A percentile compares a stretch with the other conserved stretches of the same genome.
Conservation (phyloP, 2,888 invertebrate genomes). For the Reticulitermes lucifugus region DNA sequence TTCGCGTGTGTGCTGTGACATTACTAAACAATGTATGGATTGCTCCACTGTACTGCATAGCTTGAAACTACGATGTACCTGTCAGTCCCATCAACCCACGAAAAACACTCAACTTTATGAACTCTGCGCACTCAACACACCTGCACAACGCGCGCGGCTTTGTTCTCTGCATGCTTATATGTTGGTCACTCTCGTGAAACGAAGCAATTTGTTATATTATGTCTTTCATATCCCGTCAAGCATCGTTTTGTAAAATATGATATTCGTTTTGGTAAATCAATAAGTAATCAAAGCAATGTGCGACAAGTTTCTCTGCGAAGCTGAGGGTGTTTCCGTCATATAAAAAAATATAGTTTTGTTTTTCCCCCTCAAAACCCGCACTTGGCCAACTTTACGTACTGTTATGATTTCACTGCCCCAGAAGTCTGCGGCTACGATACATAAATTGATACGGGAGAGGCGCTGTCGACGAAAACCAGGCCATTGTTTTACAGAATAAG, state of each 20-base stretch:
- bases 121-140: not conserved
- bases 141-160: not conserved
- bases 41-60: not conserved
- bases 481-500: no score
- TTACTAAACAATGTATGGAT: slow-evolving; percentile 7
- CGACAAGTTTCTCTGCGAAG: no score
- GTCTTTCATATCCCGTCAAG: not conserved
- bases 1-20: not conserved
- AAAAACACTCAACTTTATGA: not conserved
- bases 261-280: no score
- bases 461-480: no score
- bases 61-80: not conserved
- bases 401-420: no score
- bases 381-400: no score
- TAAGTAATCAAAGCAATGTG: no score
- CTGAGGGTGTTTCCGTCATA: no score
- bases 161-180: not conserved
- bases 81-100: not conserved
- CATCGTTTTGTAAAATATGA: not conserved
- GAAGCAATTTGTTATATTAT: not conserved
- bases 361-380: no score
- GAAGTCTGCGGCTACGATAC: no score
- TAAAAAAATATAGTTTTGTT: no score
- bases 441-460: no score
- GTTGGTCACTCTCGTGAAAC: not conserved